phyloP scores from a whole-genome alignment of 2,797 vertebrate genomes.

The Rhincodon typus region DNA sequence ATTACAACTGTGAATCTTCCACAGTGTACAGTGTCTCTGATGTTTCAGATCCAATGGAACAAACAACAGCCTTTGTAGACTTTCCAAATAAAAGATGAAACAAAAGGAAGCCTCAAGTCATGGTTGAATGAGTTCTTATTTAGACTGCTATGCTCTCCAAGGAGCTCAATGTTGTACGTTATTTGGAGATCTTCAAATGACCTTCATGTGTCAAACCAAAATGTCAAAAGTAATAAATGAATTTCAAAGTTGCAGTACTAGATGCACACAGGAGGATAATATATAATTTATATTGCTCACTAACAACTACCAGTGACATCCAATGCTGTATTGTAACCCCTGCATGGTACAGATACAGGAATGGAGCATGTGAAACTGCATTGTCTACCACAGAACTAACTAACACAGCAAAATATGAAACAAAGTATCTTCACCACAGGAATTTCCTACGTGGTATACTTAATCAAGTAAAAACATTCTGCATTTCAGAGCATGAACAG shows the following conservation, averaged over 20 bases:
- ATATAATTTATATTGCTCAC: background rate
- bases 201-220: slow-evolving; percentile 5
- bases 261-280: background rate
- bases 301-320: no score
- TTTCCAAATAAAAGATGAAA: background rate
- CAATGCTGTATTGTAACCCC: background rate
- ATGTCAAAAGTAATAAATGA: background rate
- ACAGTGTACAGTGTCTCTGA: background rate
- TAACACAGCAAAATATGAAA: background rate
- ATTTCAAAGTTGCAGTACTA: background rate
- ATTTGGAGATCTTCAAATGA: background rate
- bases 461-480: background rate
- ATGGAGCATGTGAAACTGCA: background rate
- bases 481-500: no score
- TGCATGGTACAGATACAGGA: no score
- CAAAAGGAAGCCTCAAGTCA: background rate
- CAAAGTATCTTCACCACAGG: background rate
- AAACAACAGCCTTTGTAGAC: background rate
- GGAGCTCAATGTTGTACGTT: background rate
- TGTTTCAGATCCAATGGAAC: background rate
- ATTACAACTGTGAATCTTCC: background rate
- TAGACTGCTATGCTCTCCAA: background rate
- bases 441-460: background rate
- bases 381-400: background rate
- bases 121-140: background rate